Percentiles rank a stretch among this genome's conserved stretches.
Conservation (phyloP, 2,113 vertebrate species). For the Scopus umbretta region DNA sequence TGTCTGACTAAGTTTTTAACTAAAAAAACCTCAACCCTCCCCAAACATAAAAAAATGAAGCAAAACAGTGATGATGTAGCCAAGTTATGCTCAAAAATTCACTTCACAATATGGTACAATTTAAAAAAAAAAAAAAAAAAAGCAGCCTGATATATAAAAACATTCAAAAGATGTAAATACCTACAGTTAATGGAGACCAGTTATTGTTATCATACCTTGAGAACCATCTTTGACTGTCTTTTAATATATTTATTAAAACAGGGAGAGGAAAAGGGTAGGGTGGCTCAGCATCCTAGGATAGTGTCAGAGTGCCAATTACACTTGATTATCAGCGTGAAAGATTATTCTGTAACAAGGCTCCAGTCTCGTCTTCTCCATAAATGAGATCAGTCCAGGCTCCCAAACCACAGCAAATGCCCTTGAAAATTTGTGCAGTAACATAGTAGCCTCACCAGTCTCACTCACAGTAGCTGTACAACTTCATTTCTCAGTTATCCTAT, state of each 20-base stretch:
- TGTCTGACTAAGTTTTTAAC: neutral
- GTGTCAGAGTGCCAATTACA: too few species aligned
- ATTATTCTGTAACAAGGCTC: neutral
- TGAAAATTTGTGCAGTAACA: neutral
- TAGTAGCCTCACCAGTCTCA: neutral
- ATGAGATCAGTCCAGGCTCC: neutral
- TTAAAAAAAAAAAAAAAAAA: too few species aligned
- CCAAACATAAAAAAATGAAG: too few species aligned
- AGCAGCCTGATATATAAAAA: neutral
- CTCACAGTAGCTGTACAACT: accelerated
- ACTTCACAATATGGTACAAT: neutral
- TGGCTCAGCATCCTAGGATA: neutral
- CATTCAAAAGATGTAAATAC: neutral
- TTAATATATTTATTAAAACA: neutral
- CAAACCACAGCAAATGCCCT: neutral
- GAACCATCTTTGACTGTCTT: neutral
- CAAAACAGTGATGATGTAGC: neutral
- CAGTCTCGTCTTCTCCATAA: neutral
- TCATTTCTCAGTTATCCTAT: neutral
- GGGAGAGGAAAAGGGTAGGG: neutral
- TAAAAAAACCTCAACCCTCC: too few species aligned
- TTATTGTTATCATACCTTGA: neutral
- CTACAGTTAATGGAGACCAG: neutral
- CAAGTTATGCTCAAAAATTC: neutral
- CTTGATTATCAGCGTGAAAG: neutral